A percentile compares a stretch with the other conserved stretches of the same genome.
phyloP scores from a whole-genome alignment of 2,797 vertebrate genomes.

The Paratrypauchen microcephalus region DNA sequence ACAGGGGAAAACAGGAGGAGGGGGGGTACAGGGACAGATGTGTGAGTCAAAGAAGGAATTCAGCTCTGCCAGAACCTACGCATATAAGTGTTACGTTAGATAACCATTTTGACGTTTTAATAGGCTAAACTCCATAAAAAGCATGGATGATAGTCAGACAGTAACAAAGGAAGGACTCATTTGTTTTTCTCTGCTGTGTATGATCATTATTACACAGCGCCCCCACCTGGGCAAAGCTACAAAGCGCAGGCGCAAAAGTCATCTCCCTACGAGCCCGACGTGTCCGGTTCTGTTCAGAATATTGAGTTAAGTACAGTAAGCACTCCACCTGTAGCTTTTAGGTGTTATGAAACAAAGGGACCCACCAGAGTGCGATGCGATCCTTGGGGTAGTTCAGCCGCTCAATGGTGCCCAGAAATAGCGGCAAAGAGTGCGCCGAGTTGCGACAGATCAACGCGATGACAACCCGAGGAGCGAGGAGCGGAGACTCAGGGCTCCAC shows the following conservation, averaged over 20 bases:
- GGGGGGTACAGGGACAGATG: constrained; percentile 14
- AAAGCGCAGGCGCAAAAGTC: constrained; percentile 9
- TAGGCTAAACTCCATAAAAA: neutral
- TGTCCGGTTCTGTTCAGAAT: neutral
- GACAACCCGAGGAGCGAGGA: constrained; percentile 83
- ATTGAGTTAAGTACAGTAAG: neutral
- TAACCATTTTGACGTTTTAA: neutral
- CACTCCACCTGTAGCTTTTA: neutral
- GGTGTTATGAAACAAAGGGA: constrained; percentile 40
- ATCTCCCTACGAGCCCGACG: neutral
- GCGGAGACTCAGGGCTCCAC: constrained; percentile 87
- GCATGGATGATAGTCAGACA: neutral
- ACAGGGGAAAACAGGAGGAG: neutral
- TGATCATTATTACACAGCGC: constrained; percentile 24
- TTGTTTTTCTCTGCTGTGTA: neutral
- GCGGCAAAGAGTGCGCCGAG: constrained; percentile 85
- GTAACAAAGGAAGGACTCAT: neutral
- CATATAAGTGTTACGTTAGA: too few relatives aligned
- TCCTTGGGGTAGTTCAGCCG: constrained; percentile 87
- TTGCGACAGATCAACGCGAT: constrained; percentile 87
- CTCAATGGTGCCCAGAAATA: constrained; percentile 84
- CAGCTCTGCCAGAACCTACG: neutral
- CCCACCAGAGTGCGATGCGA: constrained; percentile 89
- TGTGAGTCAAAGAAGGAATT: constrained; percentile 65
- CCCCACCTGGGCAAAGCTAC: constrained; percentile 9